phyloP scores from a whole-genome alignment of 1,140 invertebrate genomes.

The Anastatus disparis region DNA sequence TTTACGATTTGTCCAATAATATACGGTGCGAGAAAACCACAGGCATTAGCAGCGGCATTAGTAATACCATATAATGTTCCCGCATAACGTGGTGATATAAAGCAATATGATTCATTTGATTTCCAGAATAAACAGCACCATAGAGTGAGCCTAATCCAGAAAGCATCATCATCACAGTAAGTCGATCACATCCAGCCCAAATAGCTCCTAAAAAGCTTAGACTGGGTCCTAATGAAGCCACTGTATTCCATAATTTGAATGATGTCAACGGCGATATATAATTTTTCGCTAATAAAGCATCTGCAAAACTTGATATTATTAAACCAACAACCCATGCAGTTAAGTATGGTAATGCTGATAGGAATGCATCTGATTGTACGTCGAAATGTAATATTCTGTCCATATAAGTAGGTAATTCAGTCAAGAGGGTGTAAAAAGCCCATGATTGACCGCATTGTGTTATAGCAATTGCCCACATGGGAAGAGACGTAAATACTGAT shows the following conservation, averaged over 20 bases:
- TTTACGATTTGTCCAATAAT: slow-evolving; percentile 79
- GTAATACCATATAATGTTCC: slow-evolving; percentile 90
- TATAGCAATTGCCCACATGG: slow-evolving; percentile 87
- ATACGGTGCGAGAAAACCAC: slow-evolving; percentile 87
- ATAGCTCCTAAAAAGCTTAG: slow-evolving; percentile 79
- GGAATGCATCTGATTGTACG: slow-evolving; percentile 71
- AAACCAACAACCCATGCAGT: slow-evolving; percentile 76
- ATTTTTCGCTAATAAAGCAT: slow-evolving; percentile 74
- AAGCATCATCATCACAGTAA: slow-evolving; percentile 77
- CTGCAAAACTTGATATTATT: slow-evolving; percentile 75
- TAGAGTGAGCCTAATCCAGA: slow-evolving; percentile 77
- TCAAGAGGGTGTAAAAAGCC: slow-evolving; percentile 95
- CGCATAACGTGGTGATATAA: slow-evolving; percentile 85
- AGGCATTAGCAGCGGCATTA: slow-evolving; percentile 87
- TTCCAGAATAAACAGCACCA: slow-evolving; percentile 81
- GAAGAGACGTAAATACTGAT: slow-evolving; percentile 81
- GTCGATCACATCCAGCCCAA: slow-evolving; percentile 79
- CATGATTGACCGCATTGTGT: slow-evolving; percentile 93
- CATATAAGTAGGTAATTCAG: slow-evolving; percentile 94
- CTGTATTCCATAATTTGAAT: slow-evolving; percentile 81
- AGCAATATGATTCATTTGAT: slow-evolving; percentile 90
- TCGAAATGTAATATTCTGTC: slow-evolving; percentile 90
- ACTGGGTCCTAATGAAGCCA: slow-evolving; percentile 78
- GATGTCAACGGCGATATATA: slow-evolving; percentile 74
- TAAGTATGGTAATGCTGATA: slow-evolving; percentile 63